Evolutionary conservation across 2,888 invertebrate genomes (phyloP), one percentile per base, ranked within the genome.

Genomic region (Trachelus troglodyta): DNA sequence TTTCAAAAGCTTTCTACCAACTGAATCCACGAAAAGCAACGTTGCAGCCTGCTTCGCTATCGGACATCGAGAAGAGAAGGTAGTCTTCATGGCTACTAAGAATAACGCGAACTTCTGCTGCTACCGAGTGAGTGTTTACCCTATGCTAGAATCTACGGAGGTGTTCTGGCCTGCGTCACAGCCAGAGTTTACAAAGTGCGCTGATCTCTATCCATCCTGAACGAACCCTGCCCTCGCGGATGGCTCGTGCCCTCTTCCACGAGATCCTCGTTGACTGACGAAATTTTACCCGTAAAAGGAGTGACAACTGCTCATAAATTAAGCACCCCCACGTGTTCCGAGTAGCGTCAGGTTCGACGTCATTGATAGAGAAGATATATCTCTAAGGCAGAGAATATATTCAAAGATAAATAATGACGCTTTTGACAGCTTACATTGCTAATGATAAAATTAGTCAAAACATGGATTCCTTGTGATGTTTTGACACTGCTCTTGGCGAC

Each of bases 111-210:
- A 35, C 81, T 56, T 56, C 81, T 81, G 80, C 75, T 79, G 77
- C 71, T 79, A 82, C 74, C 71, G 71, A 80, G 77, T 77, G 81
- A 85, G 83, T 88, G 87, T 88, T 88, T 87, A 88, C 81, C 84
- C 81, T 78, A 71, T 77, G 79, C 77, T 73, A 77, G 69, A 71
- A 71, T 71, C 73, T 79, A 76, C 77, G 79, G 80, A 85, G 86
- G 83, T 87, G 87, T 85, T 88, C 88, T 88, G 88, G 83, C 74
- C 80, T 88, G 80, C 87, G 81, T 88, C 88, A 87, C 80, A 75
- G 81, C 81, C 80, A 85, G 84, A 87, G 87, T 87, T 87, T 86
- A 86, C 85, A 79, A 79, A 84, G 79, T 56, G 23, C 56, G 56
- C 56, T 23, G 56, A 56, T 56, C 56, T 56, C 9, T 23, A 56